Conservation (phyloP, 64 coral and sea anemone species). For the Hydrozoanthus tunicans region DNA sequence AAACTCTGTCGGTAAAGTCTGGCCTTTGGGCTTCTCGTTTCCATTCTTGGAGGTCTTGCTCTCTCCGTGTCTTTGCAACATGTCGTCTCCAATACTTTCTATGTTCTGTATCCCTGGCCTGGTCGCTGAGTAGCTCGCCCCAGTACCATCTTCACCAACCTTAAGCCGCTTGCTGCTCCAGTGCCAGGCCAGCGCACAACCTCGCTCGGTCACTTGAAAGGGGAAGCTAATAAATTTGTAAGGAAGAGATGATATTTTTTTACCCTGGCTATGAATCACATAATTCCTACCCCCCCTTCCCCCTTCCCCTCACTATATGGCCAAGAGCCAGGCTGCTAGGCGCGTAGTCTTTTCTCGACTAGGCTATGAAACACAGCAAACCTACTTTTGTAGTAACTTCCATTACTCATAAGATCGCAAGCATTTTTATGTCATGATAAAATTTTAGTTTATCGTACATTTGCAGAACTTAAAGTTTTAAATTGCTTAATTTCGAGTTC, state of each 20-base stretch:
- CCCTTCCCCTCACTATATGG: too few relatives aligned
- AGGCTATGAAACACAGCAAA: too few relatives aligned
- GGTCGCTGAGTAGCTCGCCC: background rate
- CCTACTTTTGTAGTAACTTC: too few relatives aligned
- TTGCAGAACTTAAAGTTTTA: too few relatives aligned
- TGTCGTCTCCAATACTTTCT: background rate
- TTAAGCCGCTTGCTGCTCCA: slow-evolving; percentile 71
- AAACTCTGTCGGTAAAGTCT: slow-evolving; percentile 17
- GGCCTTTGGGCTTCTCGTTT: background rate
- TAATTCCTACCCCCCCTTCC: too few relatives aligned
- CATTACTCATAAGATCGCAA: too few relatives aligned
- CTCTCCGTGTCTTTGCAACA: background rate
- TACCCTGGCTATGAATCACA: too few relatives aligned
- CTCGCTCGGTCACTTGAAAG: slow-evolving; percentile 69
- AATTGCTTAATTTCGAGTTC: too few relatives aligned
- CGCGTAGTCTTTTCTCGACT: too few relatives aligned
- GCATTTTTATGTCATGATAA: too few relatives aligned
- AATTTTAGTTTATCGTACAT: too few relatives aligned
- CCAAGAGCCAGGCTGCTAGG: too few relatives aligned
- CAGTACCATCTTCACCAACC: background rate
- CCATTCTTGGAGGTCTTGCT: background rate
- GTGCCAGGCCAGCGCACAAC: slow-evolving; percentile 67
- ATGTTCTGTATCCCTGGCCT: background rate
- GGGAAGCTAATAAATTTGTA: slow-evolving; percentile 46
- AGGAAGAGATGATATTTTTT: background rate